Base-by-base conservation (phyloP, 2,888 invertebrate species). In the Pterobdella sp. region DNA sequence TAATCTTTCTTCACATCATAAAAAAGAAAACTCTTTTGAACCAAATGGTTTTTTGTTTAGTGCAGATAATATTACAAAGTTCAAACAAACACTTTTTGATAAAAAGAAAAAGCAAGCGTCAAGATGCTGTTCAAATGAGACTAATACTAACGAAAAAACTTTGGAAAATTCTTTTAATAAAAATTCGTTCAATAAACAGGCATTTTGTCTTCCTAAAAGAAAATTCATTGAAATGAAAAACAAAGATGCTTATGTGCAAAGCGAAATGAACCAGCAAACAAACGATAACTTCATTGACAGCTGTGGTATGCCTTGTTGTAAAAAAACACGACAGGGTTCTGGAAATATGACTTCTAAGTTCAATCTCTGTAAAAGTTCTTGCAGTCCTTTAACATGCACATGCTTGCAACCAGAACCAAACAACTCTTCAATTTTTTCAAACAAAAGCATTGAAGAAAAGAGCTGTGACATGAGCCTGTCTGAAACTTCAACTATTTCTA, bases 161-260 rank as follows among this genome's bases (percentile, higher is more conserved):
- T n/a, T n/a, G n/a, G n/a, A n/a, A n/a, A n/a, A n/a, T n/a, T n/a
- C n/a, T n/a, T n/a, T n/a, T n/a, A n/a, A n/a, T n/a, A n/a, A n/a
- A n/a, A 22, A 4, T 3, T 3, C 18, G n/a, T 14, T 3, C n/a
- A 56, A 56, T 4, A 56, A 56, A 26, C 3, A 7, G 4, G 26
- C n/a, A 26, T 4, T 22, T n/a, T 56, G 60, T 56, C 60, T 56
- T 7, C 26, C 60, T 22, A 56, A 56, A 26, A 22, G 60, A 22
- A 56, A 56, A 26, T 56, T 56, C n/a, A 56, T 56, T 3, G 60
- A 56, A 26, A 26, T 56, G 60, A 56, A 56, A 26, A 56, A 56
- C 60, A 56, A 22, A 56, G n/a, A 4, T 22, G 60, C 14, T 18
- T 22, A 56, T 22, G 60, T n/a, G 42, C 10, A 42, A 7, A 42